phyloP scores from a whole-genome alignment of 2,797 vertebrate genomes.

The Botia kubotai region DNA sequence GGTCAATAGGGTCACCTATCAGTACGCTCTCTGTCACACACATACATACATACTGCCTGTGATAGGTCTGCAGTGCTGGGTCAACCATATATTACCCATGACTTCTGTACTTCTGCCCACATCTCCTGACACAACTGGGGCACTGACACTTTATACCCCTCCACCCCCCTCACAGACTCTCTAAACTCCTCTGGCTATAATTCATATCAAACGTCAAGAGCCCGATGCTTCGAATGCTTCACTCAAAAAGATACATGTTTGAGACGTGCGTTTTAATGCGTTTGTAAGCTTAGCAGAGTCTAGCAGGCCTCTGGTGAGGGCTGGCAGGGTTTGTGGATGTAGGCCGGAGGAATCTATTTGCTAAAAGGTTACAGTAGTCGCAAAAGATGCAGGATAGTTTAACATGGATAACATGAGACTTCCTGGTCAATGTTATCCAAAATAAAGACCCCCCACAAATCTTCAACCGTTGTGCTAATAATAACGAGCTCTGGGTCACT shows the following conservation, averaged over 20 bases:
- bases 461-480: slow-evolving; percentile 46
- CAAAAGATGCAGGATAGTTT: slow-evolving; percentile 1
- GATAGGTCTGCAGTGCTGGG: slow-evolving; percentile 51
- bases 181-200: slow-evolving; percentile 40
- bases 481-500: slow-evolving; percentile 50
- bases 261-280: background rate
- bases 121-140: slow-evolving; percentile 74
- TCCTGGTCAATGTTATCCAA: slow-evolving; percentile 41
- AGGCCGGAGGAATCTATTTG: background rate
- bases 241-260: slow-evolving; percentile 45
- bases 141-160: slow-evolving; percentile 70
- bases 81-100: slow-evolving; percentile 68
- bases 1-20: slow-evolving; percentile 36
- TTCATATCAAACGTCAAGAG: slow-evolving; percentile 52
- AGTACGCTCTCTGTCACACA: slow-evolving; percentile 18
- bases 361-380: slow-evolving; percentile 6
- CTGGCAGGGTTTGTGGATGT: background rate
- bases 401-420: slow-evolving; percentile 15
- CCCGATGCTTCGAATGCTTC: slow-evolving; percentile 48
- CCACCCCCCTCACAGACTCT: slow-evolving; percentile 59
- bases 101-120: slow-evolving; percentile 63
- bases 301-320: background rate
- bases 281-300: slow-evolving; percentile 13
- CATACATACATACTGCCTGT: slow-evolving; percentile 24
- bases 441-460: slow-evolving; percentile 51